Base-by-base conservation (phyloP, 1,140 invertebrate species). In the Drosophila sucinea region DNA sequence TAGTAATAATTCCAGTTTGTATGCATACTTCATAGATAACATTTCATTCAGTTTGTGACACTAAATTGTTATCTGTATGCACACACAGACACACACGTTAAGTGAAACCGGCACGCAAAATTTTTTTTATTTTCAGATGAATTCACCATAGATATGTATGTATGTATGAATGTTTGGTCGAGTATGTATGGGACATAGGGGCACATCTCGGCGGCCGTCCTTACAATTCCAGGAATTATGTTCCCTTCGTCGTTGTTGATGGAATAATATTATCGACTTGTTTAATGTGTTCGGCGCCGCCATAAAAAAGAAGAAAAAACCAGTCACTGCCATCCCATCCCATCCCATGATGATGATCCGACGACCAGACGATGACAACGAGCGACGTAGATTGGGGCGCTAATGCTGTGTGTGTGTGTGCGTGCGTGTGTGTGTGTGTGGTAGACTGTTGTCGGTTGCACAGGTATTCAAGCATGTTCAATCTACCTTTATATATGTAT, bases 201-300 rank as follows among this genome's bases (percentile, higher is more conserved):
- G 61, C 60, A 72, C 63, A 54, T 33, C 65, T 58, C 51, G 67
- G 66, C 76, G 67, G 73, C 65, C 68, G 68, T 78, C 61, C 73
- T 76, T 78, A 85, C 77, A 85, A 85, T 85, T 85, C 81, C 81
- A 64, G 81, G 81, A 85, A 85, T 85, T 77, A 74, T 85, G 77
- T 78, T 85, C 81, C 70, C 73, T 69, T 47, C 44, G 64, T 70
- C 66, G 70, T 85, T 84, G 81, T 76, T 81, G 77, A 84, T 73
- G 70, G 81, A 85, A 85, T 81, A 85, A 86, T 75, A 85, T 86
- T 85, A 85, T 81, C 82, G 82, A 81, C 78, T 85, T 85, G 82
- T 85, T 81, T 85, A 86, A 85, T 81, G 82, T 73, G 74, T 84
- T 85, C 82, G 82, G 82, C 82, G 82, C 82, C 82, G 85, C 85